phyloP scores from a whole-genome alignment of 1,140 invertebrate species.

The Lepidostoma basale region DNA sequence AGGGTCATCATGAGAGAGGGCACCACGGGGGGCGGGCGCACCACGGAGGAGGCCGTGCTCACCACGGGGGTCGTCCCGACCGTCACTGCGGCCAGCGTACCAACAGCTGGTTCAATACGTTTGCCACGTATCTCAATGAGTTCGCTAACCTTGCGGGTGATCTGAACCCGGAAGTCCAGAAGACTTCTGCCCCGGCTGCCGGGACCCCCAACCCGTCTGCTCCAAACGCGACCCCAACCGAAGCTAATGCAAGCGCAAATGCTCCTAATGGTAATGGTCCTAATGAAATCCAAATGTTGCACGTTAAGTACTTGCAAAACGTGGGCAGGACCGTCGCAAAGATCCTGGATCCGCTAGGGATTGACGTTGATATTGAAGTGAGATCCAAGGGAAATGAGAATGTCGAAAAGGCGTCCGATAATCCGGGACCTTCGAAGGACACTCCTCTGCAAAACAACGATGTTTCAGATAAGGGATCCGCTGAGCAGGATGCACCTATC shows the following conservation, averaged over 20 bases:
- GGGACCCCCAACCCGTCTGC: background rate
- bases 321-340: slow-evolving; percentile 19
- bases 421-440: background rate
- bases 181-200: background rate
- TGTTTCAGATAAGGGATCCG: background rate
- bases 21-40: background rate
- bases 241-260: background rate
- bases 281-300: background rate
- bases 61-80: slow-evolving; percentile 34
- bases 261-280: background rate
- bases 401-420: background rate
- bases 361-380: slow-evolving; percentile 30
- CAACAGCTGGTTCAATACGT: slow-evolving; percentile 54
- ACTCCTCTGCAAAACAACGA: background rate
- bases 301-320: slow-evolving; percentile 17
- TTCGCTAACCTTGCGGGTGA: slow-evolving; percentile 58
- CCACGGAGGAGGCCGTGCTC: slow-evolving; percentile 46
- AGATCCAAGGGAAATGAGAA: slow-evolving; percentile 7
- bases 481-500: background rate
- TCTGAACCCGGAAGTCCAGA: slow-evolving; percentile 39
- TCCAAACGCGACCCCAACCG: background rate
- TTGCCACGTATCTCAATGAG: slow-evolving; percentile 57
- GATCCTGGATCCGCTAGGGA: slow-evolving; percentile 26
- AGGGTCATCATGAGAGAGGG: slow-evolving; percentile 47
- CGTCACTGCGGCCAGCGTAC: slow-evolving; percentile 28